phyloP scores from a whole-genome alignment of 2,113 vertebrate species.

The Eleginops maclovinus region DNA sequence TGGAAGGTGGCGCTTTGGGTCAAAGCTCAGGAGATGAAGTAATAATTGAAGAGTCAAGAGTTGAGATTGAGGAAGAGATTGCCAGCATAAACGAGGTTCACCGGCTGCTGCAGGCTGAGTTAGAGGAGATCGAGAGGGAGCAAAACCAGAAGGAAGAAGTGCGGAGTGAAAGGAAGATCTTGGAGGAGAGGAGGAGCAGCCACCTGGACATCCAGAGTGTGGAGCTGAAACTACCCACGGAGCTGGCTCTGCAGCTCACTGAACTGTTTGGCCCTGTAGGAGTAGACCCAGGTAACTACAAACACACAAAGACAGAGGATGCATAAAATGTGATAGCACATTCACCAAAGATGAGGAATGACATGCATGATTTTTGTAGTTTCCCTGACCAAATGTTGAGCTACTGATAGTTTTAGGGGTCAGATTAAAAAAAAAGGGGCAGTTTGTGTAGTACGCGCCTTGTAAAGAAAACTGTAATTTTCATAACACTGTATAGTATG shows the following conservation, averaged over 20 bases:
- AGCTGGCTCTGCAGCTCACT: conserved; percentile 92
- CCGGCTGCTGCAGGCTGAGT: conserved; percentile 63
- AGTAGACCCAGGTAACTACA: conserved; percentile 90
- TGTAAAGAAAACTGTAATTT: too few relatives aligned
- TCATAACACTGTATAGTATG: too few relatives aligned
- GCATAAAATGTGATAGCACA: not conserved
- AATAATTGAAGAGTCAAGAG: conserved; percentile 19
- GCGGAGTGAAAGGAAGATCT: conserved; percentile 10
- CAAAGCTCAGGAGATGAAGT: conserved; percentile 25
- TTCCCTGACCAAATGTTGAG: too few relatives aligned
- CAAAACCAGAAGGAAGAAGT: conserved; percentile 45
- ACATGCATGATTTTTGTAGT: too few relatives aligned
- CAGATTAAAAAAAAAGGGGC: too few relatives aligned
- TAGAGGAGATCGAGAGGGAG: conserved; percentile 71
- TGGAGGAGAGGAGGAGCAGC: conserved; percentile 28
- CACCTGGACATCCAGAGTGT: conserved; percentile 89
- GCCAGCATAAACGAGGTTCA: conserved; percentile 65
- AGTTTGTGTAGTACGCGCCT: too few relatives aligned
- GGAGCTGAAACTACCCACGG: conserved; percentile 92
- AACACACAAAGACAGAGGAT: not conserved
- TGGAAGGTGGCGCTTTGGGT: conserved; percentile 4
- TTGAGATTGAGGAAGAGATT: conserved; percentile 44
- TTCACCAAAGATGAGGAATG: too few relatives aligned
- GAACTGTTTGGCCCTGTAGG: conserved; percentile 98
- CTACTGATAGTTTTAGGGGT: too few relatives aligned